These are phyloP conservation scores for Scaptomyza tumidula DNA, from an alignment of 2,888 invertebrate species.

Conservation along the genomic window DNA sequence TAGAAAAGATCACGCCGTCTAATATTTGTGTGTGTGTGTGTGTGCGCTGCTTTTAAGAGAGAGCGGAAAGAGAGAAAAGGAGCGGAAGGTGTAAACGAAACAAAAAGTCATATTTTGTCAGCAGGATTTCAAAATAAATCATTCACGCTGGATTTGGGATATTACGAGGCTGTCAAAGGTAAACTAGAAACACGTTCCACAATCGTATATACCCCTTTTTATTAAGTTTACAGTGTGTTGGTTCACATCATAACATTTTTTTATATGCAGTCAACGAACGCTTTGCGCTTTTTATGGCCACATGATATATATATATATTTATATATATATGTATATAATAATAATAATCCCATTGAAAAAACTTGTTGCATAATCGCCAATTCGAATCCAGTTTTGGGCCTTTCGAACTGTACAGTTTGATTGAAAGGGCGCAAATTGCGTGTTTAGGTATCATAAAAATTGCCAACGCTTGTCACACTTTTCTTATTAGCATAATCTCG, in stretches of 20 bases:
- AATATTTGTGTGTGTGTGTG: conserved; percentile 25
- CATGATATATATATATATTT: conserved; percentile 13
- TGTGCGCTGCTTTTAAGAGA: conserved; percentile 19
- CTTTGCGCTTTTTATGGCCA: conserved; percentile 46
- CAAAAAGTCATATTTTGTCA: conserved; percentile 37
- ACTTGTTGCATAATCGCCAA: conserved; percentile 70
- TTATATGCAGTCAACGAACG: conserved; percentile 54
- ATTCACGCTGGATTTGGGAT: conserved; percentile 85
- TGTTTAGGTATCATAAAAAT: conserved; percentile 44
- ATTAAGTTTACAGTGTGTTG: background rate
- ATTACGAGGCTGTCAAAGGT: conserved; percentile 85
- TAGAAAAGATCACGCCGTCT: conserved; percentile 53
- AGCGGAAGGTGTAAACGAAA: conserved; percentile 46
- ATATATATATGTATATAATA: conserved; percentile 11
- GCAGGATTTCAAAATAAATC: conserved; percentile 72
- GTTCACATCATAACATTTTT: conserved; percentile 39
- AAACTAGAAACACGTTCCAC: too few relatives aligned
- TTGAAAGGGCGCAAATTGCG: conserved; percentile 47
- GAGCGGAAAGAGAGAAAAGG: conserved; percentile 14
- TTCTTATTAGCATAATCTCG: conserved; percentile 43
- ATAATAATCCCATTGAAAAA: conserved; percentile 36
- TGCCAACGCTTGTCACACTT: conserved; percentile 39
- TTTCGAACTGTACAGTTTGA: conserved; percentile 55
- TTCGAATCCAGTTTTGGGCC: conserved; percentile 40
- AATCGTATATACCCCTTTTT: background rate